Percentiles rank a stretch among this genome's conserved stretches.
Conservation (phyloP, 2,113 vertebrate species). For the Burhinus bistriatus region DNA sequence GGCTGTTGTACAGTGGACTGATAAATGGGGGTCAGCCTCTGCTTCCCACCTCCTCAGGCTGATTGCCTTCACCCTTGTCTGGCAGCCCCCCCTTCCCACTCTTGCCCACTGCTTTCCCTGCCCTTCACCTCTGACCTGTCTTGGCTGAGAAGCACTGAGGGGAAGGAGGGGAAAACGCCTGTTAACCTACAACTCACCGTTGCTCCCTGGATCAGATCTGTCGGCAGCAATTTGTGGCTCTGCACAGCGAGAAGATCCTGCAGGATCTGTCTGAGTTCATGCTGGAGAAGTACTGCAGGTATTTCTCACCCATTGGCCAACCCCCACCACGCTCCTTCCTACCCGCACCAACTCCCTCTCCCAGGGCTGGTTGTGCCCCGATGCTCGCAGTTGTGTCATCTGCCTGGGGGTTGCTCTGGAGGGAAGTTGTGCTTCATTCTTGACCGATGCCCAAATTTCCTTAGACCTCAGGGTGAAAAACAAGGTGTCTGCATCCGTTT, state of each 20-base stretch:
- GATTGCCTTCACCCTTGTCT: background rate
- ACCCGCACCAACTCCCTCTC: accelerated
- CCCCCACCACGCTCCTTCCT: accelerated
- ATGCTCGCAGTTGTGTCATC: background rate
- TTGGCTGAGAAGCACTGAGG: background rate
- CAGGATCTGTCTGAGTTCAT: constrained; percentile 87
- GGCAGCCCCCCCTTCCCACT: background rate
- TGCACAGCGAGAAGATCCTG: constrained; percentile 92
- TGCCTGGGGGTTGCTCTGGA: too few relatives aligned
- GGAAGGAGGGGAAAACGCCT: background rate
- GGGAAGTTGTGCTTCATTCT: too few relatives aligned
- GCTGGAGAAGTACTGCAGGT: constrained; percentile 79
- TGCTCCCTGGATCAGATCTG: constrained; percentile 79
- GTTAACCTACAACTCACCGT: background rate
- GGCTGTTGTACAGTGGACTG: background rate
- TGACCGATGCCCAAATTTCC: too few relatives aligned
- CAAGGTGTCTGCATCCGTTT: background rate
- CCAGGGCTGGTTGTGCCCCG: background rate
- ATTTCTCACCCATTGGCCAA: background rate
- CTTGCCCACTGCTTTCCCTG: background rate
- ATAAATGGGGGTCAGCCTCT: background rate
- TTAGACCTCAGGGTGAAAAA: background rate
- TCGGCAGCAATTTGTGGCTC: constrained; percentile 89
- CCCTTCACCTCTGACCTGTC: background rate
- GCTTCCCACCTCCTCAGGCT: background rate